These are phyloP conservation scores for Balearica regulorum DNA, from an alignment of 2,797 vertebrate genomes.

Conservation along the genomic window DNA sequence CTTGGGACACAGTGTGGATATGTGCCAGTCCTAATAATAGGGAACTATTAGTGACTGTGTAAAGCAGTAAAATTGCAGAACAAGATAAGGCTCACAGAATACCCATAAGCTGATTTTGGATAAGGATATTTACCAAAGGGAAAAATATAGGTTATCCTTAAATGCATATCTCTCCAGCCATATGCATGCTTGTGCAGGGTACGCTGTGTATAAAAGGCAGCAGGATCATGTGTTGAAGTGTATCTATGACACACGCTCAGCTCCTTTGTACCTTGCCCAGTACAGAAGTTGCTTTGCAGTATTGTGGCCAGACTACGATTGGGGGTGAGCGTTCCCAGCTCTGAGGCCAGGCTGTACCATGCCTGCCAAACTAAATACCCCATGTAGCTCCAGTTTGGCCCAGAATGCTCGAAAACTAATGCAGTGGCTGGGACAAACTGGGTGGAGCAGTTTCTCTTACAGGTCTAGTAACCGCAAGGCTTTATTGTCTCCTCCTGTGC, in stretches of 20 bases:
- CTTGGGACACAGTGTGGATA: background rate
- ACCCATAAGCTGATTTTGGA: background rate
- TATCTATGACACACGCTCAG: background rate
- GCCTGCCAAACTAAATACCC: background rate
- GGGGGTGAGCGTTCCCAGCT: background rate
- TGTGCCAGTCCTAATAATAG: constrained; percentile 25
- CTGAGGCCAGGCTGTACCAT: background rate
- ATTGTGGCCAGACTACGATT: background rate
- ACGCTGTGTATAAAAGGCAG: rapidly evolving
- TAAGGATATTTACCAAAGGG: constrained; percentile 1
- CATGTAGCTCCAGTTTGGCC: rapidly evolving
- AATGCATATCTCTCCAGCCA: background rate
- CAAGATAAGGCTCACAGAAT: constrained; percentile 20
- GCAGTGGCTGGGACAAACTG: background rate
- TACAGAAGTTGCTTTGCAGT: background rate
- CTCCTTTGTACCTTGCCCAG: background rate
- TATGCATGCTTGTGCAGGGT: background rate
- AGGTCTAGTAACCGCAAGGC: background rate
- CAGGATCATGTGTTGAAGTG: background rate
- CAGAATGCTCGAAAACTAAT: background rate
- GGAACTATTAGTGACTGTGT: background rate
- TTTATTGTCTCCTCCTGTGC: background rate
- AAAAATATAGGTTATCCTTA: background rate
- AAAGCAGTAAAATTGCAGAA: constrained; percentile 47
- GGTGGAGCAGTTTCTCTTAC: background rate